A percentile compares a stretch with the other conserved stretches of the same genome.
Conservation (phyloP, 2,888 invertebrate species). For the Glaucopsyche alexis region DNA sequence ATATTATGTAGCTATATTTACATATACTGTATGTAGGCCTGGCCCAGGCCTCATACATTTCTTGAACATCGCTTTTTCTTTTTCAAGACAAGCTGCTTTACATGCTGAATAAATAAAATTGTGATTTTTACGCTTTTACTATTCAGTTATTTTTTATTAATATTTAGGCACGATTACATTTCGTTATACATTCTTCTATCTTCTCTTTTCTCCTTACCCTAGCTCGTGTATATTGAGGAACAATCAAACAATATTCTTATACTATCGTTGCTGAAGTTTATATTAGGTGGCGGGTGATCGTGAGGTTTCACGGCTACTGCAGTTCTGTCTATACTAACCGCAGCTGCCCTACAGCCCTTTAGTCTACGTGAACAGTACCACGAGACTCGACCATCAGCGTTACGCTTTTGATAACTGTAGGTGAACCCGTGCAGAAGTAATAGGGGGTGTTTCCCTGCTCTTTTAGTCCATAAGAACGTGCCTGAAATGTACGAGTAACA, state of each 20-base stretch:
- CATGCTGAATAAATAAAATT: no score
- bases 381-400: slow-evolving; percentile 66
- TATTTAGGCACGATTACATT: no score
- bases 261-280: slow-evolving; percentile 40
- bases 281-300: slow-evolving; percentile 62
- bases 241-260: background rate
- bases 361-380: slow-evolving; percentile 73
- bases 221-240: background rate
- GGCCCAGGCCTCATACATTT: no score
- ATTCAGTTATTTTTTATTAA: no score
- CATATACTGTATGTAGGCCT: no score
- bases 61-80: no score
- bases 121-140: no score
- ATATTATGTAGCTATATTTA: no score
- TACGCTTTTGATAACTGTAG: slow-evolving; percentile 70
- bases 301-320: slow-evolving; percentile 56
- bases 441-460: slow-evolving; percentile 69
- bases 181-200: no score
- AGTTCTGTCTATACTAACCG: slow-evolving; percentile 59
- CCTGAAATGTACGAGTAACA: slow-evolving; percentile 46
- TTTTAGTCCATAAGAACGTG: slow-evolving; percentile 66
- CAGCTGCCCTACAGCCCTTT: slow-evolving; percentile 67
- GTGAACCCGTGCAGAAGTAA: slow-evolving; percentile 64
- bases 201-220: background rate
- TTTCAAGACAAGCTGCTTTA: no score